Conservation (phyloP, 2,113 vertebrate genomes). For the Otolemur garnettii region DNA sequence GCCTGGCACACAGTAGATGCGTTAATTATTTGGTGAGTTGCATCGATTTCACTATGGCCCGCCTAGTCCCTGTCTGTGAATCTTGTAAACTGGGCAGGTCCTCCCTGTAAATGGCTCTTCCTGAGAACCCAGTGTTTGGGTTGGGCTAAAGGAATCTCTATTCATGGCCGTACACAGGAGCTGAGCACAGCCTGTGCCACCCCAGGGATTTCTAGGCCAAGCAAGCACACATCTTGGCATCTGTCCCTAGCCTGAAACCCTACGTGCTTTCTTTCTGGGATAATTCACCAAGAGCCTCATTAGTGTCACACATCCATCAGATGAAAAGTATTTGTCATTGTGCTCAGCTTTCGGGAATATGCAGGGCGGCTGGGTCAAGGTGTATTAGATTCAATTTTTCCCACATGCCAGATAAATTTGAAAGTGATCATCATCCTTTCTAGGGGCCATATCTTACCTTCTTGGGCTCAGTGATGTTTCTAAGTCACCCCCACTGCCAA, state of each 20-base stretch:
- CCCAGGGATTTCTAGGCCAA: not conserved
- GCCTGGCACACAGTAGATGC: not conserved
- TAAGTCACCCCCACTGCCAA: not conserved
- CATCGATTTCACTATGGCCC: not conserved
- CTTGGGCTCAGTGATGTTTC: not conserved
- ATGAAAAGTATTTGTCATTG: constrained; percentile 53
- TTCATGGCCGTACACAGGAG: not conserved
- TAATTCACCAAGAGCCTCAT: constrained; percentile 20
- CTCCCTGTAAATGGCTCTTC: constrained; percentile 28
- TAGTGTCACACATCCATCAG: not conserved
- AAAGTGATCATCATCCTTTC: constrained; percentile 1
- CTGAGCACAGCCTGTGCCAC: constrained; percentile 10
- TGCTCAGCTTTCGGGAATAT: not conserved
- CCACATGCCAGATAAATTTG: not conserved
- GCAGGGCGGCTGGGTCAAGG: not conserved
- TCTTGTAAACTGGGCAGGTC: constrained; percentile 3
- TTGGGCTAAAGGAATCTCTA: not conserved
- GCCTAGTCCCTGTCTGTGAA: not conserved
- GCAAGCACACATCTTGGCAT: not conserved
- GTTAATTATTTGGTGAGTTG: not conserved
- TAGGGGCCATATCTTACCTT: not conserved
- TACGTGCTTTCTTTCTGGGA: not conserved
- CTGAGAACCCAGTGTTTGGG: constrained; percentile 34
- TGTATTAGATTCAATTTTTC: not conserved
- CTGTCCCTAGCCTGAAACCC: not conserved